phyloP scores from a whole-genome alignment of 2,888 invertebrate species.

The Amphimallon solstitiale region DNA sequence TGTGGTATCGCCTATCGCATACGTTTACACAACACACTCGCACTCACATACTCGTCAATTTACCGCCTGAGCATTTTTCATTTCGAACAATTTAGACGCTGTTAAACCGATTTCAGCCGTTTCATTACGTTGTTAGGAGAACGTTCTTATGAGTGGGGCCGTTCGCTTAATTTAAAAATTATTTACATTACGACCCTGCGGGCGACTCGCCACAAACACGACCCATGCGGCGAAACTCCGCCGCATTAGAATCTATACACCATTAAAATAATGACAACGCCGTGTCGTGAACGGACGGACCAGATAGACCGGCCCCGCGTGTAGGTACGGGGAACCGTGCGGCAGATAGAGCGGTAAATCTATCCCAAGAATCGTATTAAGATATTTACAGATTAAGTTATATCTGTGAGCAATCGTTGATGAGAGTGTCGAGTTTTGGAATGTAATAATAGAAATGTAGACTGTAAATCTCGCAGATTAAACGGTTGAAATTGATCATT shows the following conservation, averaged over 20 bases:
- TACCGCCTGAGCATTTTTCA: constrained; percentile 10
- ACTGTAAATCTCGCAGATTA: not conserved
- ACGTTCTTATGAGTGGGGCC: constrained; percentile 1
- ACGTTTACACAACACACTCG: no score
- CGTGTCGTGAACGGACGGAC: not conserved
- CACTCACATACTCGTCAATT: not conserved
- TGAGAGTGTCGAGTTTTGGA: no score
- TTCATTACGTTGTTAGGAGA: constrained; percentile 26
- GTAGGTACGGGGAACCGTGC: no score
- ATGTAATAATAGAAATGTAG: not conserved
- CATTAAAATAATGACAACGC: constrained; percentile 22
- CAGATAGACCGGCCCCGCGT: no score
- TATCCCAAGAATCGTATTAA: constrained; percentile 16
- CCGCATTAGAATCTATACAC: constrained; percentile 13
- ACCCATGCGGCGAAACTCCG: constrained; percentile 22
- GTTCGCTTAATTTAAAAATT: constrained; percentile 29
- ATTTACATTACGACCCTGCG: constrained; percentile 27
- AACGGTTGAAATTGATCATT: no score
- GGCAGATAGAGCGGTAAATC: constrained; percentile 11
- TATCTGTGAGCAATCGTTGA: constrained; percentile 1
- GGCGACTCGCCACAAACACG: constrained; percentile 24
- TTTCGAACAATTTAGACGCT: constrained; percentile 10
- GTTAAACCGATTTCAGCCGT: constrained; percentile 7
- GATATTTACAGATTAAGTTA: constrained; percentile 25
- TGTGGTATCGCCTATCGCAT: no score